A percentile compares a stretch with the other conserved stretches of the same genome.
These are phyloP conservation scores for Luffia ferchaultella DNA, from an alignment of 2,888 invertebrate species.

Conservation along the genomic window DNA sequence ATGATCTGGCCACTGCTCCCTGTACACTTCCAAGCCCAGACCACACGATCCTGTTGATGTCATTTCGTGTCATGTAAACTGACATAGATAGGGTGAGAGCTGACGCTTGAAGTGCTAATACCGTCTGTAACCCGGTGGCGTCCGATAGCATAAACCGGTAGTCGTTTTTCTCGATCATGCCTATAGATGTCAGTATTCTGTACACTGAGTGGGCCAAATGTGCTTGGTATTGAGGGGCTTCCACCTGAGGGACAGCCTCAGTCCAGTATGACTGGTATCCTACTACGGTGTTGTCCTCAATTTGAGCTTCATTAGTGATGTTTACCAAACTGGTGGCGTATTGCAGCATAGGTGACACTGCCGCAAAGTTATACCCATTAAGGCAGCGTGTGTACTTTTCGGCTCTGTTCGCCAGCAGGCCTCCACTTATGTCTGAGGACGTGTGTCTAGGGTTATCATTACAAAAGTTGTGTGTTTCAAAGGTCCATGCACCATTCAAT, in stretches of 20 bases:
- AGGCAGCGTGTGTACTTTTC: background rate
- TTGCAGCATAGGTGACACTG: background rate
- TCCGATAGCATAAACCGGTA: background rate
- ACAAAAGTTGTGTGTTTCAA: background rate
- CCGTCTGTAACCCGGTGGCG: background rate
- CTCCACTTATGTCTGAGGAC: too few species aligned
- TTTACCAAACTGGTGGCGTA: background rate
- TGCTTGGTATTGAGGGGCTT: background rate
- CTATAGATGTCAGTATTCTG: background rate
- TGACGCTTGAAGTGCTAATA: background rate
- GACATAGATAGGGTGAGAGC: background rate
- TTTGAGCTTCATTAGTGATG: too few species aligned
- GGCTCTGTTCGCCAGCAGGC: too few species aligned
- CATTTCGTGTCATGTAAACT: background rate
- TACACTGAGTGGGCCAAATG: background rate
- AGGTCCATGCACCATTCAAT: background rate
- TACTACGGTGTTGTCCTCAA: too few species aligned
- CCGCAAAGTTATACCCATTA: constrained; percentile 1
- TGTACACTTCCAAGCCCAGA: too few species aligned
- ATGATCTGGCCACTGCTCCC: too few species aligned
- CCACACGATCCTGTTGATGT: background rate
- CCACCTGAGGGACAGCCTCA: too few species aligned
- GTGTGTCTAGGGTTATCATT: too few species aligned
- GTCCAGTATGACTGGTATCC: too few species aligned
- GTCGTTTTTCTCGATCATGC: constrained; percentile 1